Conservation (phyloP, 37 sponge, comb jelly and placozoan genomes). For the Oopsacas minuta region DNA sequence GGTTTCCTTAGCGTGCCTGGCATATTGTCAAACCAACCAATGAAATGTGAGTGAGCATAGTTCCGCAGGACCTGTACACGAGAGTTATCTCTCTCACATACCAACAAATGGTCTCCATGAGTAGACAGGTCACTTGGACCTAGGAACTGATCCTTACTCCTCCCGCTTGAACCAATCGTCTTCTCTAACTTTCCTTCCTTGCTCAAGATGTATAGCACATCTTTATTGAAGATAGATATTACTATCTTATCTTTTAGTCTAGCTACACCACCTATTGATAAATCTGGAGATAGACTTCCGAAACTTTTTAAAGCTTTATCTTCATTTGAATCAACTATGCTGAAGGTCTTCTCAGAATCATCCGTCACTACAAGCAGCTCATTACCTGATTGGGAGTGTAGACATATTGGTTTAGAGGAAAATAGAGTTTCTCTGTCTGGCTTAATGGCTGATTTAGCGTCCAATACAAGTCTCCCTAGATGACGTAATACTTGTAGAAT, state of each 20-base stretch:
- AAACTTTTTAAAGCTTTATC: background rate
- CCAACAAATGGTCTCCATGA: background rate
- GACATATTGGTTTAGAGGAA: background rate
- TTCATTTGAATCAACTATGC: background rate
- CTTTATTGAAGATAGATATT: background rate
- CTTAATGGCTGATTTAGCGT: background rate
- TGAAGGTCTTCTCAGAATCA: conserved; percentile 2
- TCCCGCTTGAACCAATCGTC: background rate
- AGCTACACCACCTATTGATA: background rate
- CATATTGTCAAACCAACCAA: background rate
- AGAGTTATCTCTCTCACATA: background rate
- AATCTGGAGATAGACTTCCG: background rate
- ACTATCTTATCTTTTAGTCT: background rate
- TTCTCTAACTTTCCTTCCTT: background rate
- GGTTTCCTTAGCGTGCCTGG: background rate
- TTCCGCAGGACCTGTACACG: conserved; percentile 2
- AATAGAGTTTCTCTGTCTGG: background rate
- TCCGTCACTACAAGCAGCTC: background rate
- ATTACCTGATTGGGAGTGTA: background rate
- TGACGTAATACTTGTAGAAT: background rate
- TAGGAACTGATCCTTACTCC: background rate
- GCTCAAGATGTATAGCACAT: background rate
- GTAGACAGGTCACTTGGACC: background rate
- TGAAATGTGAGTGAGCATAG: background rate
- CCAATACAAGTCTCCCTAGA: background rate